Base-by-base conservation (phyloP, 2,113 vertebrate genomes). In the Suricata suricatta region DNA sequence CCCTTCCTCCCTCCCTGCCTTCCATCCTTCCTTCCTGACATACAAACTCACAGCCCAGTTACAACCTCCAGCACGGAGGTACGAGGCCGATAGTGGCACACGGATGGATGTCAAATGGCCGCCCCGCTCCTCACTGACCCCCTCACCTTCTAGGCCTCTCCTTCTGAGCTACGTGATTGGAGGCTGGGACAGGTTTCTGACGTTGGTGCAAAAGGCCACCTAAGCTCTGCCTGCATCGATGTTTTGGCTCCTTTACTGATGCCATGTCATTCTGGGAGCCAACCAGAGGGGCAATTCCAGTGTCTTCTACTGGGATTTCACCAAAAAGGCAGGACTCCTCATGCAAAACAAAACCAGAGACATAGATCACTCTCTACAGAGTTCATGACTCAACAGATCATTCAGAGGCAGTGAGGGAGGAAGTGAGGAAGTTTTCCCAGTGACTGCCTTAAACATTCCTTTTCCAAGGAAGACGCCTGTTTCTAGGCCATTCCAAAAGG, bases 261-360 rank as follows among this genome's bases (percentile, higher is more conserved):
- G 3, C 64, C 31, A 29, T 12, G 3, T 5, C 72, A 1, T 44
- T 86, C 38, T 79, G 31, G n/a, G 72, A 52, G 25, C n/a, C 90
- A 94, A 64, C 27, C 35, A 2, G 11, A 93, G 77, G 52, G 83
- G 88, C 63, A 85, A 47, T 82, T 77, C 82, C 69, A 71, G 23
- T 15, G 13, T 69, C 91, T 93, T 83, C 57, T 83, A 33, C 38
- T 84, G 89, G 91, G 89, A 96, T 83, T 93, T 87, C 95, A 93
- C 23, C 93, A 84, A 86, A 92, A 80, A 60, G 91, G 79, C 88
- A 91, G 79, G 23, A 63, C 27, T 90, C 60, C 41, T 93, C n/a
- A 16, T 52, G 63, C 88, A 76, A 71, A 97, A 87, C 81, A 89
- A 97, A 93, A 47, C n/a, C 44, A 41, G 68, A 97, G 90, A 64